Conservation (phyloP, 2,797 vertebrate species). For the Tapirus indicus region DNA sequence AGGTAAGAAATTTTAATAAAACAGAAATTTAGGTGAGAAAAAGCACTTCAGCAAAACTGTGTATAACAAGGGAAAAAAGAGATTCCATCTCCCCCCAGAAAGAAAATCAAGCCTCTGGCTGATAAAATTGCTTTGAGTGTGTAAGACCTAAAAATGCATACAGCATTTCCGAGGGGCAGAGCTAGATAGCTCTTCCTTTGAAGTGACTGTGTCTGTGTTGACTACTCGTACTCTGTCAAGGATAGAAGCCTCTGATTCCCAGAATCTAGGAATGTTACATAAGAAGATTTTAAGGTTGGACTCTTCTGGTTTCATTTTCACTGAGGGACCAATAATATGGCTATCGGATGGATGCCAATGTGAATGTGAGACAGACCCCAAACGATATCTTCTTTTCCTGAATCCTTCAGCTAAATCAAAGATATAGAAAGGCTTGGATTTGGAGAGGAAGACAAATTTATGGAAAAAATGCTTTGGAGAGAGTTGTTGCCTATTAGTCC, state of each 20-base stretch:
- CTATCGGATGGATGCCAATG: neutral
- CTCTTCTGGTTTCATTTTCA: neutral
- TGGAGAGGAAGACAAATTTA: neutral
- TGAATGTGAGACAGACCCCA: neutral
- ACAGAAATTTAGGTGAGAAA: slow-evolving; percentile 19
- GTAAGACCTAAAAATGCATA: neutral
- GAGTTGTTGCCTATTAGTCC: neutral
- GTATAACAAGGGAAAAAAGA: neutral
- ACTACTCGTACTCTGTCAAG: neutral
- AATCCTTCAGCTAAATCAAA: neutral
- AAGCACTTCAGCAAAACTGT: slow-evolving; percentile 25
- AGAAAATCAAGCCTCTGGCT: neutral
- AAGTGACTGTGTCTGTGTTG: neutral
- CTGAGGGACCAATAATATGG: neutral
- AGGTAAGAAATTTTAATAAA: neutral
- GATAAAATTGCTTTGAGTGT: neutral
- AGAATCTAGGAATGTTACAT: neutral
- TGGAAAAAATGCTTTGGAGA: neutral
- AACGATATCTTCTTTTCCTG: neutral
- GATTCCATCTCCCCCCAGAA: neutral
- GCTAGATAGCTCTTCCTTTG: neutral
- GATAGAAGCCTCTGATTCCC: neutral
- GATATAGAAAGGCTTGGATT: neutral
- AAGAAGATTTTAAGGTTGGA: neutral
- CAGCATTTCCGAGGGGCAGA: neutral